phyloP scores from a whole-genome alignment of 2,113 vertebrate species.

The Diglossa brunneiventris region DNA sequence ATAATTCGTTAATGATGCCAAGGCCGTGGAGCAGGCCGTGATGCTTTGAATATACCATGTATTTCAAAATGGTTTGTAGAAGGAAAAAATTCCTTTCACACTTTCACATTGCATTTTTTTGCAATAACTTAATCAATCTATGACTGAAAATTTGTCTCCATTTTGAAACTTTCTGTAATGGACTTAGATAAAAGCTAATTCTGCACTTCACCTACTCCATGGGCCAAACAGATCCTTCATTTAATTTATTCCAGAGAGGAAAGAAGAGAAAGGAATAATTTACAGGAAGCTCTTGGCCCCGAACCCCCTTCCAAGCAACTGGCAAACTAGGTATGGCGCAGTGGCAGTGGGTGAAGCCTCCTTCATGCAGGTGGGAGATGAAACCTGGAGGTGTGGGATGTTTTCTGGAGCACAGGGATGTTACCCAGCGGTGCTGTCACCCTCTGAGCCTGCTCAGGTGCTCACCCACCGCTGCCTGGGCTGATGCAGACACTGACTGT shows the following conservation, averaged over 20 bases:
- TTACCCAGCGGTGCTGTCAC: not conserved
- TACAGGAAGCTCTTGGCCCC: not conserved
- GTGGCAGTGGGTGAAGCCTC: not conserved
- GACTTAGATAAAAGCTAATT: not conserved
- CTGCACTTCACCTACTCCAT: not conserved
- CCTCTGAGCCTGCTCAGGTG: not conserved
- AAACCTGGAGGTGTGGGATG: not conserved
- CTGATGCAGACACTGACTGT: not conserved
- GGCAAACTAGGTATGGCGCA: not conserved
- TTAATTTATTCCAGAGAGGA: constrained; percentile 16
- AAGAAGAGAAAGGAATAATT: not conserved
- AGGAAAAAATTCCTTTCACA: not conserved
- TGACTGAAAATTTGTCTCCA: not conserved
- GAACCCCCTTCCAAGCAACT: not conserved
- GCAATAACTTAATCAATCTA: not conserved
- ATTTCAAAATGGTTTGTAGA: not conserved
- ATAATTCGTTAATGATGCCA: not conserved
- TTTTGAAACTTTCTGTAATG: not conserved
- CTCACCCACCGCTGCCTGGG: not conserved
- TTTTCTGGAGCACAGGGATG: not conserved
- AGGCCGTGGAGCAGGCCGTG: too few species aligned
- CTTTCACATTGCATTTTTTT: not conserved
- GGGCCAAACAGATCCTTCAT: not conserved
- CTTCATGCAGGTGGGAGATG: not conserved
- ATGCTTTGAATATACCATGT: not conserved